Conservation (phyloP, 2,888 invertebrate species). For the Beris chalybata region DNA sequence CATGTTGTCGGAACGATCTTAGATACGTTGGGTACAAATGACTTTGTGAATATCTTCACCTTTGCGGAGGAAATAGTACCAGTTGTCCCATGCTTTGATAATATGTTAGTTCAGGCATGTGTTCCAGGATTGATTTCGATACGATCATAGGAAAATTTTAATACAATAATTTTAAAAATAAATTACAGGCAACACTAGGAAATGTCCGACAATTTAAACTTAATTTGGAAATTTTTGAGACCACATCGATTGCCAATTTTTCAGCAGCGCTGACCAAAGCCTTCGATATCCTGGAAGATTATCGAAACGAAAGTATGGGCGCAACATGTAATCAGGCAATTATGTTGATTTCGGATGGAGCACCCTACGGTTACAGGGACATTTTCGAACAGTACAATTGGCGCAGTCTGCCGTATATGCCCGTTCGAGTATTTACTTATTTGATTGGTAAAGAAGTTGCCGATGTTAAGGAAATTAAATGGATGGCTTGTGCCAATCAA, state of each 20-base stretch:
- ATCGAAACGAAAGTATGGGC: constrained; percentile 65
- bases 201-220: constrained; percentile 82
- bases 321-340: constrained; percentile 91
- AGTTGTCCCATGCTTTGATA: constrained; percentile 86
- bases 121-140: background rate
- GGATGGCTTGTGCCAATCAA: constrained; percentile 98
- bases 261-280: constrained; percentile 85
- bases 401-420: constrained; percentile 71
- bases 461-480: constrained; percentile 89
- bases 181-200: constrained; percentile 74
- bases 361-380: constrained; percentile 90
- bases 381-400: constrained; percentile 91
- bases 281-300: constrained; percentile 79
- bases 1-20: constrained; percentile 86
- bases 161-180: background rate
- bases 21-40: constrained; percentile 95
- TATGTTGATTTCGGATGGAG: constrained; percentile 98
- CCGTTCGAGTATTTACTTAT: constrained; percentile 96
- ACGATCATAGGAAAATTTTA: background rate
- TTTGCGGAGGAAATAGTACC: constrained; percentile 82
- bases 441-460: constrained; percentile 93
- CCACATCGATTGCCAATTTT: constrained; percentile 92
- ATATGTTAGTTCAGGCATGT: constrained; percentile 83
- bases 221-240: constrained; percentile 75
- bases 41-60: constrained; percentile 95